These are phyloP conservation scores for Numenius arquata DNA, from an alignment of 2,113 vertebrate species.

Conservation along the genomic window DNA sequence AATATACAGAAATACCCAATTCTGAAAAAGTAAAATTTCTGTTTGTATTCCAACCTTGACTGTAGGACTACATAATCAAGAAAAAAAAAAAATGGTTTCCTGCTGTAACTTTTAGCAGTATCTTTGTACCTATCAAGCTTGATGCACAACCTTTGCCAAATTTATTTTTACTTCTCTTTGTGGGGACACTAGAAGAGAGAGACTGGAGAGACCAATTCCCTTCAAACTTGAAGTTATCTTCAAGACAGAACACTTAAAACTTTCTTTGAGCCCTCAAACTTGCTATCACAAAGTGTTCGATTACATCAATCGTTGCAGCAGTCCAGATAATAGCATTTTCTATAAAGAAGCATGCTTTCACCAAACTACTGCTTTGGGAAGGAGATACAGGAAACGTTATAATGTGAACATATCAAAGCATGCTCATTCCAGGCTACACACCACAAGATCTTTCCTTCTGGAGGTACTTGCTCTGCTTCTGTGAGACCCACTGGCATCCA, in stretches of 20 bases:
- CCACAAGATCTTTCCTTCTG: constrained; percentile 81
- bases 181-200: background rate
- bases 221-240: background rate
- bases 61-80: background rate
- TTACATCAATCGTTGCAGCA: background rate
- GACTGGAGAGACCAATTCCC: background rate
- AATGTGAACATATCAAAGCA: background rate
- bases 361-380: background rate
- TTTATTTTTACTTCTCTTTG: background rate
- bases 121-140: background rate
- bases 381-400: background rate
- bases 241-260: background rate
- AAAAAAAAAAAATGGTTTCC: background rate
- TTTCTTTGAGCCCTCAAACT: background rate
- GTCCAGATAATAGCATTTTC: background rate
- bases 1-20: background rate
- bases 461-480: constrained; percentile 75
- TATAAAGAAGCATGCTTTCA: background rate
- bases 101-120: background rate
- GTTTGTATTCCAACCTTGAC: background rate
- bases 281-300: background rate
- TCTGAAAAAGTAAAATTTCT: background rate
- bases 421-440: constrained; percentile 69
- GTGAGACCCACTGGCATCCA: constrained; percentile 73
- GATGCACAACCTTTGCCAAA: background rate